Conservation (phyloP, 2,888 invertebrate species). For the Sminthurinus aureus region DNA sequence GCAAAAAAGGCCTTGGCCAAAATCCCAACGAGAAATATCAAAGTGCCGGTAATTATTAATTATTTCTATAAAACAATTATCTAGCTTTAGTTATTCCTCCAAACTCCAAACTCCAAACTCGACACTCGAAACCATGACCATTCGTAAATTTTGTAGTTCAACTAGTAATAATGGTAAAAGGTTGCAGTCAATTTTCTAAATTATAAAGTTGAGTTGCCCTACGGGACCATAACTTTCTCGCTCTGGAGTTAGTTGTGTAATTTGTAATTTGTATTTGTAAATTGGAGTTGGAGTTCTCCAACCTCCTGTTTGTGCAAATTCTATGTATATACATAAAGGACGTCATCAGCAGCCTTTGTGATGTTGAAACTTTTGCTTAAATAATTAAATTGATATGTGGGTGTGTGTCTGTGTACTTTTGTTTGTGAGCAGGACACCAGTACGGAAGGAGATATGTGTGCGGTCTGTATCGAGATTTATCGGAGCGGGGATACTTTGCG, state of each 20-base stretch:
- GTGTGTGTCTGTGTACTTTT: not conserved
- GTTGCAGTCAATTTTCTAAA: too few relatives aligned
- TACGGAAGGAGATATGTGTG: slow-evolving; percentile 89
- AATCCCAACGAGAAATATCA: slow-evolving; percentile 89
- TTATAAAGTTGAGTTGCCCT: too few relatives aligned
- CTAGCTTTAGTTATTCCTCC: too few relatives aligned
- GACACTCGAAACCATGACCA: slow-evolving; percentile 69
- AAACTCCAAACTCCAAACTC: too few relatives aligned
- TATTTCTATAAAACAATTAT: too few relatives aligned
- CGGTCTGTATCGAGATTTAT: slow-evolving; percentile 94
- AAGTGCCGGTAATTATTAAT: slow-evolving; percentile 64
- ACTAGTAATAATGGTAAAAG: too few relatives aligned
- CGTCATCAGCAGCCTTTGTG: not conserved
- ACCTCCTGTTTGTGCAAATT: not conserved
- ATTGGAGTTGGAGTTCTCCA: not conserved
- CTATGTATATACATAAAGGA: not conserved
- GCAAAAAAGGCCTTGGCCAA: slow-evolving; percentile 93
- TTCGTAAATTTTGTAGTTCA: not conserved
- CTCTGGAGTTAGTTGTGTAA: too few relatives aligned
- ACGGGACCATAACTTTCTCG: too few relatives aligned
- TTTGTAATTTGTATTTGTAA: not conserved
- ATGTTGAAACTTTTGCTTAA: too few relatives aligned
- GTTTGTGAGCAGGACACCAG: slow-evolving; percentile 71
- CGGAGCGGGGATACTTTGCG: slow-evolving; percentile 85
- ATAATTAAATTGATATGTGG: not conserved